A percentile compares a stretch with the other conserved stretches of the same genome.
phyloP scores from a whole-genome alignment of 2,888 invertebrate genomes.

The Meloe dianella region DNA sequence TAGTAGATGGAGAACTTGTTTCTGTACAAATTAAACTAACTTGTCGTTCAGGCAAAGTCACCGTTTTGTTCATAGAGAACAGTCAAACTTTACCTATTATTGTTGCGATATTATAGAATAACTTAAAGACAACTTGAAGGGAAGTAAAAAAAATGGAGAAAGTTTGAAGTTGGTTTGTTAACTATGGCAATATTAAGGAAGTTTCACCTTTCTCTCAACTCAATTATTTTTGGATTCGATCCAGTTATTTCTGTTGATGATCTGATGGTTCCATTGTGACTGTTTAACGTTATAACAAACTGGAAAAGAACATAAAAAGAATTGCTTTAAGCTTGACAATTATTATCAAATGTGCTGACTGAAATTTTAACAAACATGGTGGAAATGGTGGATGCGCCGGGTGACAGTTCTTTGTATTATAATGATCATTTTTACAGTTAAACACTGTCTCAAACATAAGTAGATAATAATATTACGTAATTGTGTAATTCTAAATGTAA shows the following conservation, averaged over 20 bases:
- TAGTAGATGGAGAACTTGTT: background rate
- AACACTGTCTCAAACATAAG: too few relatives aligned
- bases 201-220: background rate
- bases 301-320: background rate
- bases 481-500: too few relatives aligned
- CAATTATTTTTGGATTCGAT: background rate
- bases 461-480: too few relatives aligned
- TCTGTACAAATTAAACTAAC: conserved; percentile 8
- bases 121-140: background rate
- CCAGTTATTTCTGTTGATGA: background rate
- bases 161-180: background rate
- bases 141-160: background rate
- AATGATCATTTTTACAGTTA: too few relatives aligned
- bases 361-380: background rate
- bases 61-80: background rate
- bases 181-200: background rate
- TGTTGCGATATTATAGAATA: background rate
- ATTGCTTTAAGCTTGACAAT: background rate
- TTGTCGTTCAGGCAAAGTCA: background rate
- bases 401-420: too few relatives aligned
- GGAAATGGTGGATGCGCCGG: background rate
- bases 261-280: background rate
- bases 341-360: background rate
- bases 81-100: background rate
- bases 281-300: background rate